Evolutionary conservation across 2,888 invertebrate genomes (phyloP).

Genomic region (Drosophila ustulata): DNA sequence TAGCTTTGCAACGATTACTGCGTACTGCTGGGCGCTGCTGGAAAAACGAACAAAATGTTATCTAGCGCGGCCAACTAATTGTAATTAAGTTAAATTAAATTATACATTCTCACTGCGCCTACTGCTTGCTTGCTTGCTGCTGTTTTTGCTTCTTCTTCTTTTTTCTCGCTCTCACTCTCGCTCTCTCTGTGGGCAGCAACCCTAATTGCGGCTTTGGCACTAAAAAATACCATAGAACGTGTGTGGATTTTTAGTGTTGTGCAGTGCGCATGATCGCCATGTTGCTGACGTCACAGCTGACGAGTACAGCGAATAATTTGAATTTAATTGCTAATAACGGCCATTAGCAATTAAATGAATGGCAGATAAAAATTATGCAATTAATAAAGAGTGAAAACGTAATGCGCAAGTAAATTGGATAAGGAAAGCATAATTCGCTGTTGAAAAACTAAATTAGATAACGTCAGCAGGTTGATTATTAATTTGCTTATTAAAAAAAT

Average conservation of each 20-base stretch:
- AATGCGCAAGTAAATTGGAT: neutral
- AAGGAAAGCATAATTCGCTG: neutral
- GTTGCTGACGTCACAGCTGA: constrained; percentile 21
- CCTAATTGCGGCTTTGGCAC: constrained; percentile 30
- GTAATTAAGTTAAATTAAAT: constrained; percentile 77
- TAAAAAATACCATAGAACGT: constrained; percentile 49
- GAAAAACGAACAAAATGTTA: constrained; percentile 57
- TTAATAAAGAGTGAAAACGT: neutral
- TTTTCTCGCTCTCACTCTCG: constrained; percentile 10
- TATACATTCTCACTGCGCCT: constrained; percentile 74
- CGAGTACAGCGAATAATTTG: constrained; percentile 16
- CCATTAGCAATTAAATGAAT: neutral
- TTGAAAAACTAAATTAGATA: neutral
- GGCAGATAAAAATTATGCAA: neutral
- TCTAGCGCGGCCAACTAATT: constrained; percentile 69
- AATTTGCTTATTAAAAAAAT: neutral
- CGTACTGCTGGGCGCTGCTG: constrained; percentile 52
- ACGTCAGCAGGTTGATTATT: neutral
- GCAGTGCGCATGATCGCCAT: constrained; percentile 46
- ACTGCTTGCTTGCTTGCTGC: constrained; percentile 45
- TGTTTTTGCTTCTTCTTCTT: constrained; percentile 45
- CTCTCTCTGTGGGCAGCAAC: constrained; percentile 29
- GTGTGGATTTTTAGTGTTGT: constrained; percentile 24
- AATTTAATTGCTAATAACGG: constrained; percentile 13
- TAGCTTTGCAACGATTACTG: constrained; percentile 57